Evolutionary conservation across 2,888 invertebrate genomes (phyloP).

Genomic region (Sphaeridia pumilis): DNA sequence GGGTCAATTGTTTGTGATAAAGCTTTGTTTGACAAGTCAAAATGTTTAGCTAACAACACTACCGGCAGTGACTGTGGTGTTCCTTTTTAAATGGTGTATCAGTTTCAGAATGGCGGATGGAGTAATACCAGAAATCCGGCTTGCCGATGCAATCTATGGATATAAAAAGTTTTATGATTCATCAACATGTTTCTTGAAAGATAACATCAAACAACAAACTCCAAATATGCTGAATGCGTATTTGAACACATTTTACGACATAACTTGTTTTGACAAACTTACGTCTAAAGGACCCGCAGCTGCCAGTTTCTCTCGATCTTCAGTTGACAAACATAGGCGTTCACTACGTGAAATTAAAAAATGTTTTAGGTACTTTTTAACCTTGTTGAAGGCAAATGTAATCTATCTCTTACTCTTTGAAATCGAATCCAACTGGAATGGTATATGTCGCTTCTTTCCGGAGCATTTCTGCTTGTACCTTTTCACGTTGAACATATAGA

Average conservation of each 20-base stretch:
- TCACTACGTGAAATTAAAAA: constrained; percentile 39
- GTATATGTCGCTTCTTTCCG: constrained; percentile 52
- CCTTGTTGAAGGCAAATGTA: too few species aligned
- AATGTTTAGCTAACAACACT: too few species aligned
- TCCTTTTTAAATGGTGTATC: constrained; percentile 41
- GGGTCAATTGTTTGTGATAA: too few species aligned
- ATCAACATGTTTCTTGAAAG: too few species aligned
- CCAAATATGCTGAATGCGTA: too few species aligned
- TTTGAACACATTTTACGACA: too few species aligned
- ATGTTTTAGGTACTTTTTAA: not conserved
- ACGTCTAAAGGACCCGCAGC: constrained; percentile 58
- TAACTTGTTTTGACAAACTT: too few species aligned
- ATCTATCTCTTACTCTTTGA: constrained; percentile 50
- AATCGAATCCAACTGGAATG: constrained; percentile 59
- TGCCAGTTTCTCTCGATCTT: constrained; percentile 56
- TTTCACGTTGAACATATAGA: constrained; percentile 47
- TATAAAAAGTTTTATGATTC: too few species aligned
- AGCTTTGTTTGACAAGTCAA: too few species aligned
- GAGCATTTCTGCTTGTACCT: constrained; percentile 55
- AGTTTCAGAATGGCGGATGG: constrained; percentile 55
- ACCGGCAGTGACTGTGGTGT: too few species aligned
- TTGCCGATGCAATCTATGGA: constrained; percentile 64
- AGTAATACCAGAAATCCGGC: constrained; percentile 64
- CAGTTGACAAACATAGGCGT: constrained; percentile 52
- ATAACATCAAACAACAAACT: too few species aligned